Conservation (phyloP, 1,140 invertebrate species). For the Bilobella aurantiaca region DNA sequence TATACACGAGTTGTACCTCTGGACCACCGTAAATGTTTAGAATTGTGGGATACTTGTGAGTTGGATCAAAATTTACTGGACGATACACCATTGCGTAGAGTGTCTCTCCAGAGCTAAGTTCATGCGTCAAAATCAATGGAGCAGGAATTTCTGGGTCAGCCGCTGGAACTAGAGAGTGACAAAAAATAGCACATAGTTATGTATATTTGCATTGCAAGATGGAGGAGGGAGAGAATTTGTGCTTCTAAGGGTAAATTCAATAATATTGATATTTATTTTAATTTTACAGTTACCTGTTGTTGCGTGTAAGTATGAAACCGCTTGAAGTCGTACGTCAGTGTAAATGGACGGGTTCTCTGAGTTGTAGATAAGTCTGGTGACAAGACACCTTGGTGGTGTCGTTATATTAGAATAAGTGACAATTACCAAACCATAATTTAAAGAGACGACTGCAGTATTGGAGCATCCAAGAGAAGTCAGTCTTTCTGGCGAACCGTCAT, state of each 20-base stretch:
- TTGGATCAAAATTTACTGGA: constrained; percentile 63
- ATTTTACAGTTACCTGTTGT: constrained; percentile 42
- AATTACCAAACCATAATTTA: constrained; percentile 71
- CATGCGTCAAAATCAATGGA: constrained; percentile 59
- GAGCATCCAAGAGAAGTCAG: constrained; percentile 32
- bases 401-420: constrained; percentile 55
- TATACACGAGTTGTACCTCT: constrained; percentile 92
- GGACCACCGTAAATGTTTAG: constrained; percentile 96
- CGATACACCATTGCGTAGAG: constrained; percentile 88
- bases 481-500: constrained; percentile 18
- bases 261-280: not conserved
- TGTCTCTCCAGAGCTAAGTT: constrained; percentile 58
- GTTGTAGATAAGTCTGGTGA: not conserved
- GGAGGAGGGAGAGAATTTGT: no score
- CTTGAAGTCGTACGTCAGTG: constrained; percentile 4
- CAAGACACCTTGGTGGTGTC: constrained; percentile 36
- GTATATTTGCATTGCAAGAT: no score
- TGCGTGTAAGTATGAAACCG: constrained; percentile 59
- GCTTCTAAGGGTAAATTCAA: constrained; percentile 38
- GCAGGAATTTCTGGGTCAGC: constrained; percentile 51
- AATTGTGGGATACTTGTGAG: constrained; percentile 80
- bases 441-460: constrained; percentile 31
- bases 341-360: not conserved
- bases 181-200: no score
- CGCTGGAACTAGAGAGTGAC: no score